A percentile compares a stretch with the other conserved stretches of the same genome.
phyloP scores from a whole-genome alignment of 1,140 invertebrate genomes.

The Pseudomyrmex concolor region DNA sequence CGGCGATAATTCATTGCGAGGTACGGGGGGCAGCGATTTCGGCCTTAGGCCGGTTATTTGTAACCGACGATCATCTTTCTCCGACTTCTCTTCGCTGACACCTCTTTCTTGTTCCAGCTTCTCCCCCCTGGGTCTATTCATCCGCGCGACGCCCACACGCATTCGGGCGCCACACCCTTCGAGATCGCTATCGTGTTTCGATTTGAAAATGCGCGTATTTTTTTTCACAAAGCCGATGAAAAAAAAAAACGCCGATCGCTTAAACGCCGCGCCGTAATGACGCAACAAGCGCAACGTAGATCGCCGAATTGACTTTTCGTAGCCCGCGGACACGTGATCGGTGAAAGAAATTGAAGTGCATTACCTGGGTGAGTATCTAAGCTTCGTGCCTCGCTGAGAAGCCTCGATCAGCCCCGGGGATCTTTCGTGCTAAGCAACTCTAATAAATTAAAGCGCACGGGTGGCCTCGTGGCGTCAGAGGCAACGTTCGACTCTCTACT shows the following conservation, averaged over 20 bases:
- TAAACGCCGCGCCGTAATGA: constrained; percentile 1
- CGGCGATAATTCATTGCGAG: constrained; percentile 73
- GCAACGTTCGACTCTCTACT: constrained; percentile 44
- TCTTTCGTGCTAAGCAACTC: constrained; percentile 52
- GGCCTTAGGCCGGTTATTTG: constrained; percentile 74
- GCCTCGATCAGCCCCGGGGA: constrained; percentile 28
- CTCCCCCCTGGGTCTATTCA: neutral
- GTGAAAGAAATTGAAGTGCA: constrained; percentile 15
- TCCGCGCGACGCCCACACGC: constrained; percentile 65
- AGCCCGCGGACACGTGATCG: neutral
- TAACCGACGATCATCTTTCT: constrained; percentile 59
- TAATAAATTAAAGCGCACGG: constrained; percentile 71
- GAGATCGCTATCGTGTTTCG: constrained; percentile 63
- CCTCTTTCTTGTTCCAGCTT: constrained; percentile 34
- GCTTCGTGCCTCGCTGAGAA: neutral
- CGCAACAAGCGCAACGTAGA: neutral
- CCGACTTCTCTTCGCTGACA: constrained; percentile 12
- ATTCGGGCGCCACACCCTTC: constrained; percentile 54
- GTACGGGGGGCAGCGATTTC: constrained; percentile 63
- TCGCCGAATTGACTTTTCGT: constrained; percentile 22
- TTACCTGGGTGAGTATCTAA: constrained; percentile 3
- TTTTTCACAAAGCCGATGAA: neutral
- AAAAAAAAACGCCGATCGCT: neutral
- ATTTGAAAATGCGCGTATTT: constrained; percentile 33
- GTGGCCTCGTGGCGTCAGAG: constrained; percentile 54